These are phyloP conservation scores for Lepus americanus DNA, from an alignment of 2,113 vertebrate genomes.

Conservation along the genomic window DNA sequence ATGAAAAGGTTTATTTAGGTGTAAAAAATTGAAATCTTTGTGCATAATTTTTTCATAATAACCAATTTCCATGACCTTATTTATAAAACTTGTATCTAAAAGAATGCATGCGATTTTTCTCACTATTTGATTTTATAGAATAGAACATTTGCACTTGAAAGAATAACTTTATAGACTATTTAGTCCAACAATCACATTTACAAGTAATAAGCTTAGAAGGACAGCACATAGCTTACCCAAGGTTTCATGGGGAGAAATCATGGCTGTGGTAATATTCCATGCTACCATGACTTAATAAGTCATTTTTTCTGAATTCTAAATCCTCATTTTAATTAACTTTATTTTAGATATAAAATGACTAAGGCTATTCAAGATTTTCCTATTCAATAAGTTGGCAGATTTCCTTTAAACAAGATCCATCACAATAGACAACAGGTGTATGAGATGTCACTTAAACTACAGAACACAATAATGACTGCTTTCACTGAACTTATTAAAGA, in stretches of 20 bases:
- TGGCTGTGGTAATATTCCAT: background rate
- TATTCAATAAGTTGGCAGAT: conserved; percentile 13
- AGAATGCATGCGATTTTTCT: background rate
- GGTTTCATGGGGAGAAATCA: background rate
- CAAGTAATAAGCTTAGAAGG: conserved; percentile 24
- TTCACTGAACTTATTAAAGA: background rate
- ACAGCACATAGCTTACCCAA: background rate
- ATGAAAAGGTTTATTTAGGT: no score
- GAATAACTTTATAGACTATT: background rate
- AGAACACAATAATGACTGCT: background rate
- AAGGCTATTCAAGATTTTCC: background rate
- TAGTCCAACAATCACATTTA: background rate
- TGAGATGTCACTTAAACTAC: conserved; percentile 4
- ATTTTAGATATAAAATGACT: conserved; percentile 6
- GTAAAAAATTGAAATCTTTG: no score
- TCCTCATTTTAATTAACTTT: conserved; percentile 27
- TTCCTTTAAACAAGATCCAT: background rate
- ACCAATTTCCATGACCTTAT: no score
- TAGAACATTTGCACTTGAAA: conserved; percentile 25
- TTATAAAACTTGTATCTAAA: background rate
- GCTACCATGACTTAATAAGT: background rate
- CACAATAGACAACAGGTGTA: background rate
- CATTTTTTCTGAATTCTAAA: conserved; percentile 15
- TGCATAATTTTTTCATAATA: no score
- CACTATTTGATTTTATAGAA: conserved; percentile 40